Evolutionary conservation across 2,797 vertebrate species (phyloP).

Genomic region (Leuciscus waleckii): DNA sequence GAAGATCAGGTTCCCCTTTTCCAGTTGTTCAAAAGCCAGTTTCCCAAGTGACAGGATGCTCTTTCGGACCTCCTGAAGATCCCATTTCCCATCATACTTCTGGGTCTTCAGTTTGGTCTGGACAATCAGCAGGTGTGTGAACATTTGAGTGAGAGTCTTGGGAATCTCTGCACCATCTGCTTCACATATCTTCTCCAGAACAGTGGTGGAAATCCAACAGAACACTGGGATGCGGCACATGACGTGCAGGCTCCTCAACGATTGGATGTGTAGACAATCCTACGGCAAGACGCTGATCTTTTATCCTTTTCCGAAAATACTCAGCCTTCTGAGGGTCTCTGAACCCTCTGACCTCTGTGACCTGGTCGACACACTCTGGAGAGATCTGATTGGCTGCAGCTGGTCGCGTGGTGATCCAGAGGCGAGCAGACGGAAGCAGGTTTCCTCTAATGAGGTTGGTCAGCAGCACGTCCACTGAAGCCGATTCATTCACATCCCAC

Average conservation of each 20-base stretch:
- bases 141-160: slow-evolving; percentile 26
- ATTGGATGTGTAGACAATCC: background rate
- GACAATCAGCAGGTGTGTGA: background rate
- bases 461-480: slow-evolving; percentile 23
- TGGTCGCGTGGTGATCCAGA: slow-evolving; percentile 21
- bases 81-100: slow-evolving; percentile 7
- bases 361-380: slow-evolving; percentile 12
- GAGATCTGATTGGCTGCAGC: slow-evolving; percentile 32
- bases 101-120: slow-evolving; percentile 22
- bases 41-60: slow-evolving; percentile 9
- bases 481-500: slow-evolving; percentile 29
- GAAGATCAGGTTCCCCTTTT: slow-evolving; percentile 11
- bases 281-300: background rate
- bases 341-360: slow-evolving; percentile 37
- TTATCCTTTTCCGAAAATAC: background rate
- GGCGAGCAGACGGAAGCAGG: slow-evolving; percentile 14
- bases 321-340: slow-evolving; percentile 10
- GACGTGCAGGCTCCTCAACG: background rate
- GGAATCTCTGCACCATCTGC: background rate
- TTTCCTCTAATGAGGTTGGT: slow-evolving; percentile 22
- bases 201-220: slow-evolving; percentile 35
- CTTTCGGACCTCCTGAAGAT: background rate
- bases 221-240: slow-evolving; percentile 33
- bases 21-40: slow-evolving; percentile 25
- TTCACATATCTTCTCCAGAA: background rate